phyloP scores from a whole-genome alignment of 2,888 invertebrate genomes.

The Dolichomitus sp. region DNA sequence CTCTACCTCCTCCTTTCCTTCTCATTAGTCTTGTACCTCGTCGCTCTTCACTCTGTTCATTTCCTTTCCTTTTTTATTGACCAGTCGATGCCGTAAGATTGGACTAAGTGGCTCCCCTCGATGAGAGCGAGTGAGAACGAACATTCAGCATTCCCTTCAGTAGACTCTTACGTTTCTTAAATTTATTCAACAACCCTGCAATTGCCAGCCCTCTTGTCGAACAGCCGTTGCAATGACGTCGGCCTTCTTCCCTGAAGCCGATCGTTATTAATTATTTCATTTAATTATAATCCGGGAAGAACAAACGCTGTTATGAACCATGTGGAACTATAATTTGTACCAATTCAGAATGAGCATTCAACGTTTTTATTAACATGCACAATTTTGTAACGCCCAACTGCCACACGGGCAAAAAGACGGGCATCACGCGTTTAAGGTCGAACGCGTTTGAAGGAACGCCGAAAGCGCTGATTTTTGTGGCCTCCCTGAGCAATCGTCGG shows the following conservation, averaged over 20 bases:
- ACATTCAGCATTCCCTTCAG: slow-evolving; percentile 19
- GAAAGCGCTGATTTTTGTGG: too few relatives aligned
- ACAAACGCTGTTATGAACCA: neutral
- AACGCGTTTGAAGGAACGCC: too few relatives aligned
- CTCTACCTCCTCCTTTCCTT: slow-evolving; percentile 35
- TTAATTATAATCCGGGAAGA: slow-evolving; percentile 2
- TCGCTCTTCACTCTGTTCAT: slow-evolving; percentile 36
- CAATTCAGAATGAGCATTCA: neutral
- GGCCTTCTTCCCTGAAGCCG: neutral
- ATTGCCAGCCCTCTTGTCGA: slow-evolving; percentile 10
- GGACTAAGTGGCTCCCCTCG: slow-evolving; percentile 39
- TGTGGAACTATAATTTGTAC: neutral
- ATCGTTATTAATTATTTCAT: slow-evolving; percentile 23
- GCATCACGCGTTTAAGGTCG: too few relatives aligned
- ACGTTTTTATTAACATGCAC: neutral
- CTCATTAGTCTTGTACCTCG: slow-evolving; percentile 29
- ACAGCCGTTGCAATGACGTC: slow-evolving; percentile 17
- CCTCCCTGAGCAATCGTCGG: too few relatives aligned
- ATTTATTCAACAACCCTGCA: slow-evolving; percentile 21
- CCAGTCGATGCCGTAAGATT: slow-evolving; percentile 27
- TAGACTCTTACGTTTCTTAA: slow-evolving; percentile 38
- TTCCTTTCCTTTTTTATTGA: slow-evolving; percentile 13
- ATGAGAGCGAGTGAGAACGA: slow-evolving; percentile 3
- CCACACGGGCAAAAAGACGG: too few relatives aligned
- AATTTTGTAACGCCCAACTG: too few relatives aligned